These are phyloP conservation scores for Bombus confusus DNA, from an alignment of 1,140 invertebrate genomes.

Conservation along the genomic window DNA sequence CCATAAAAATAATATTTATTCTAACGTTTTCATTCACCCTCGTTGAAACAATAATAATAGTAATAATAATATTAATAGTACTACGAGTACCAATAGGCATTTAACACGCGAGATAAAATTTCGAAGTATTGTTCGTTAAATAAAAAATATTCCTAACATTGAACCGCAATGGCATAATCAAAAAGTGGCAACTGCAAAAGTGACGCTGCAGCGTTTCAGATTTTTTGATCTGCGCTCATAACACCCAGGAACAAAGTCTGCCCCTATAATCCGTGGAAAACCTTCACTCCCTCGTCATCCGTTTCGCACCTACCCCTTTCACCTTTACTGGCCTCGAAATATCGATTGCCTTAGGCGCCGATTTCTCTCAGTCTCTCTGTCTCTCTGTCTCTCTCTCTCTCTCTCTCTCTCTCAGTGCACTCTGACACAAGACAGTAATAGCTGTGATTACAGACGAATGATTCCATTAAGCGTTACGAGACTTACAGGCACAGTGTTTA, in stretches of 20 bases:
- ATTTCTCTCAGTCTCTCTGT: conserved; percentile 10
- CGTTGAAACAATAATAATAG: too few relatives aligned
- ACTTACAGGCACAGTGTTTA: conserved; percentile 56
- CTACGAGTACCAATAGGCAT: background rate
- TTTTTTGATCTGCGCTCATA: conserved; percentile 59
- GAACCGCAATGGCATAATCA: background rate
- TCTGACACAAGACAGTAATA: conserved; percentile 60
- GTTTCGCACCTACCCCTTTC: conserved; percentile 69
- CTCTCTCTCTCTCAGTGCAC: conserved; percentile 1
- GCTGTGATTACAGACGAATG: conserved; percentile 66
- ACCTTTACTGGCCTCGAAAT: conserved; percentile 67
- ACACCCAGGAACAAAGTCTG: conserved; percentile 55
- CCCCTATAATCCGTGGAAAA: conserved; percentile 67
- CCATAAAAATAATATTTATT: background rate
- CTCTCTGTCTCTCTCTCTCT: too few relatives aligned
- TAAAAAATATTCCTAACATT: too few relatives aligned
- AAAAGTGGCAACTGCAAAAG: background rate
- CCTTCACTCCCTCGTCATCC: conserved; percentile 60
- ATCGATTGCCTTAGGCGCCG: conserved; percentile 65
- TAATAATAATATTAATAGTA: too few relatives aligned
- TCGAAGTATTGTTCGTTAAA: too few relatives aligned
- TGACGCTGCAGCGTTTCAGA: conserved; percentile 27
- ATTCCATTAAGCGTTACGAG: conserved; percentile 63
- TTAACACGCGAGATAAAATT: background rate
- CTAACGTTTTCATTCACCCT: too few relatives aligned